These are phyloP conservation scores for Saimiri boliviensis DNA, from an alignment of 2,113 vertebrate species.

Conservation along the genomic window DNA sequence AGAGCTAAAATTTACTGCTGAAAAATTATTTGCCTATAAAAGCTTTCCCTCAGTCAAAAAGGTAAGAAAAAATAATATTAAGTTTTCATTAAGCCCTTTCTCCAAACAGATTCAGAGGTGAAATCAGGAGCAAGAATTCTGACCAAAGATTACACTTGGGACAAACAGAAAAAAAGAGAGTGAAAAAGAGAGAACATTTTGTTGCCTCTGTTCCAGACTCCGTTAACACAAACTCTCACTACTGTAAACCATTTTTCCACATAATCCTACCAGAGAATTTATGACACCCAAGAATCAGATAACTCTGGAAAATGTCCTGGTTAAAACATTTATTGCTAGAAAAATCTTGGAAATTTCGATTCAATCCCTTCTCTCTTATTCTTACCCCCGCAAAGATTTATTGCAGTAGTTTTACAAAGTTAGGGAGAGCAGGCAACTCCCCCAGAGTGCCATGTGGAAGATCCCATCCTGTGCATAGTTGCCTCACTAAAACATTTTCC, in stretches of 20 bases:
- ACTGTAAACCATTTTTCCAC: constrained; percentile 45
- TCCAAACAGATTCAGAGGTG: not conserved
- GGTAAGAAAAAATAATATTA: not conserved
- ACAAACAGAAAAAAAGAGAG: not conserved
- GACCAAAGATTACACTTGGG: constrained; percentile 42
- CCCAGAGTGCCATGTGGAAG: not conserved
- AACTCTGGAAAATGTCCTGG: constrained; percentile 18
- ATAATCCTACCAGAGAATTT: constrained; percentile 39
- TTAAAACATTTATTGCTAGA: constrained; percentile 33
- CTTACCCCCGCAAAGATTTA: not conserved
- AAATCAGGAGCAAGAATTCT: constrained; percentile 35
- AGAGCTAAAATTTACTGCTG: not conserved
- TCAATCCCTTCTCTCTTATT: not conserved
- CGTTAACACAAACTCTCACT: not conserved
- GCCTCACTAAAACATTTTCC: not conserved
- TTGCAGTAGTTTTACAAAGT: not conserved
- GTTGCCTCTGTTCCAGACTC: not conserved
- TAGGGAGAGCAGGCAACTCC: not conserved
- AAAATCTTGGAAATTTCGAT: constrained; percentile 52
- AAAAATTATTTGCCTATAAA: not conserved
- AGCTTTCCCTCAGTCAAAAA: not conserved
- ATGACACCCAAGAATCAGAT: not conserved
- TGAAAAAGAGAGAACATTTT: not conserved
- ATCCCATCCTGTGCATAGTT: not conserved
- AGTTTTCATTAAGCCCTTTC: not conserved